A percentile compares a stretch with the other conserved stretches of the same genome.
phyloP scores from a whole-genome alignment of 2,113 vertebrate species.

The Clarias gariepinus region DNA sequence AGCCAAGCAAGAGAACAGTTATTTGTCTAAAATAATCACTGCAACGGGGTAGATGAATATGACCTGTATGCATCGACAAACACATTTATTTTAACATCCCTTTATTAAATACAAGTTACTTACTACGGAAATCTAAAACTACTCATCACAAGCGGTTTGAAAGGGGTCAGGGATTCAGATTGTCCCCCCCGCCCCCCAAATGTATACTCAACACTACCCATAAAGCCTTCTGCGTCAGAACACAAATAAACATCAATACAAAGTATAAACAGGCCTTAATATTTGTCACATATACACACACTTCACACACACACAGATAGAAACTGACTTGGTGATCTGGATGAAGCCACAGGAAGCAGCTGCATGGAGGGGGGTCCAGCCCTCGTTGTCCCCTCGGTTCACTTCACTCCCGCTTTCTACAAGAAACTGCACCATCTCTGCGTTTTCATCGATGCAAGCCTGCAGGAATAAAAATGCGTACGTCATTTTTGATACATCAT shows the following conservation, averaged over 20 bases:
- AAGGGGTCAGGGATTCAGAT: background rate
- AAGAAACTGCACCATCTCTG: conserved; percentile 83
- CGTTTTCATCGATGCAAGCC: conserved; percentile 83
- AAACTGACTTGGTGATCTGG: conserved; percentile 77
- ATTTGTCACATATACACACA: background rate
- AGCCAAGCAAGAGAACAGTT: too few species aligned
- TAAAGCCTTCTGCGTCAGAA: background rate
- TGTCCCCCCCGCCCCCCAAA: too few species aligned
- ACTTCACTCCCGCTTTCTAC: conserved; percentile 79
- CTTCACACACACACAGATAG: background rate
- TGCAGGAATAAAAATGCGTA: conserved; percentile 45
- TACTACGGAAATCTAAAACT: too few species aligned
- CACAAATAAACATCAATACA: background rate
- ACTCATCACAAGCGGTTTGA: background rate
- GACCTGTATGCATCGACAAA: background rate
- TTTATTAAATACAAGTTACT: too few species aligned
- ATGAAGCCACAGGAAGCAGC: conserved; percentile 81
- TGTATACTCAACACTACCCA: background rate
- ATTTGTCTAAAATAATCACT: too few species aligned
- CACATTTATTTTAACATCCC: background rate
- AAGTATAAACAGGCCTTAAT: background rate
- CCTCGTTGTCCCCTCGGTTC: conserved; percentile 81
- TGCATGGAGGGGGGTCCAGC: conserved; percentile 82
- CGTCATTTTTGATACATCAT: background rate
- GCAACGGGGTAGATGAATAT: too few species aligned